Percentiles rank a stretch among this genome's conserved stretches.
Conservation (phyloP, 2,113 vertebrate species). For the Odontesthes bonariensis region DNA sequence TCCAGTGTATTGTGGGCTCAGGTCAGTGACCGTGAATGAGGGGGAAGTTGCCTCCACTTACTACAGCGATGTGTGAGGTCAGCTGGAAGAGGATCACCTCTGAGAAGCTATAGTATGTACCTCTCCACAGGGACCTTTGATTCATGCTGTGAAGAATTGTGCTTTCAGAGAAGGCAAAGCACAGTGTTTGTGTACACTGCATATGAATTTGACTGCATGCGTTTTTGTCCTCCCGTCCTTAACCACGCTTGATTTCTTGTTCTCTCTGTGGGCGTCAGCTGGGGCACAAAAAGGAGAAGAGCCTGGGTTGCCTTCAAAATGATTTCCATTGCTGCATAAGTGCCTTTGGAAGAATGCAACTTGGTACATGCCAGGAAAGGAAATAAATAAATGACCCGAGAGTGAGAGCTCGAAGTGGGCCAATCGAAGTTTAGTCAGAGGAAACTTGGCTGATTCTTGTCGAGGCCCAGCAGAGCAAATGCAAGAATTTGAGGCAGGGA, state of each 20-base stretch:
- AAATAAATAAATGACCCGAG: constrained; percentile 69
- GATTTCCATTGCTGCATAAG: constrained; percentile 71
- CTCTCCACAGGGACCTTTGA: constrained; percentile 41
- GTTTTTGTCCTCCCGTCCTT: constrained; percentile 39
- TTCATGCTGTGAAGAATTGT: constrained; percentile 38
- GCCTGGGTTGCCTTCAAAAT: constrained; percentile 66
- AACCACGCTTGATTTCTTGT: constrained; percentile 12
- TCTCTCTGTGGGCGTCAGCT: constrained; percentile 42
- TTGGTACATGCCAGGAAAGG: constrained; percentile 67
- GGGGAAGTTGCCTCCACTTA: constrained; percentile 37
- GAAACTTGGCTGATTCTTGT: constrained; percentile 46
- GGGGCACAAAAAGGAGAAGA: constrained; percentile 41
- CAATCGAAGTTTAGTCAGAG: constrained; percentile 66
- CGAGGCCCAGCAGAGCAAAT: constrained; percentile 64
- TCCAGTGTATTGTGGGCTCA: constrained; percentile 30
- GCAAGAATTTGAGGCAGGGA: constrained; percentile 57
- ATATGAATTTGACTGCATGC: constrained; percentile 14
- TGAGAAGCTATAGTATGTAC: constrained; percentile 11
- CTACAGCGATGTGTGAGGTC: constrained; percentile 41
- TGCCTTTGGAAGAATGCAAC: constrained; percentile 75
- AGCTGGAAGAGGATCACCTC: constrained; percentile 45
- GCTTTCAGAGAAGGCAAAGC: constrained; percentile 47
- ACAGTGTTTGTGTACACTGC: constrained; percentile 24
- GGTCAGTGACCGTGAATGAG: constrained; percentile 52
- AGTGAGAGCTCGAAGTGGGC: constrained; percentile 69